These are phyloP conservation scores for Philaenus spumarius DNA, from an alignment of 1,140 invertebrate genomes.

Conservation along the genomic window DNA sequence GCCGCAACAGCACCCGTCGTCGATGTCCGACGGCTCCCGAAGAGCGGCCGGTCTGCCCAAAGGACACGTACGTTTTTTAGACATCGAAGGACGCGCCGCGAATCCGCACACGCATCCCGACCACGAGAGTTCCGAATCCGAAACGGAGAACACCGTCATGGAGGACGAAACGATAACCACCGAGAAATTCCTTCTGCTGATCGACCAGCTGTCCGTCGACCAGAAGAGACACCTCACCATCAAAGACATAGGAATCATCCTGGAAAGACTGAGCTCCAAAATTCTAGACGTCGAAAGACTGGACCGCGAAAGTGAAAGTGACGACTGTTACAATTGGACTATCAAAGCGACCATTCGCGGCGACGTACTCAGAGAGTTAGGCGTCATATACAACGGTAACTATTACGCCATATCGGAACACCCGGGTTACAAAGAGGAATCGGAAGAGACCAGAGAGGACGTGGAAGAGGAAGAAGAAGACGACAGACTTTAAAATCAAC, in stretches of 20 bases:
- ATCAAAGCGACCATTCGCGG: conserved; percentile 88
- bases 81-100: conserved; percentile 55
- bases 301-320: conserved; percentile 82
- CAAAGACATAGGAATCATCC: conserved; percentile 91
- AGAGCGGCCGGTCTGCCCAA: conserved; percentile 32
- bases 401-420: conserved; percentile 93
- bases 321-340: conserved; percentile 91
- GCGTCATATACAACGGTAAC: conserved; percentile 91
- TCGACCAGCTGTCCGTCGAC: conserved; percentile 85
- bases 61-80: conserved; percentile 66
- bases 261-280: conserved; percentile 85
- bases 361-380: conserved; percentile 79
- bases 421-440: conserved; percentile 82
- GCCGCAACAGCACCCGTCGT: conserved; percentile 47
- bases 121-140: conserved; percentile 82
- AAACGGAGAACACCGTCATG: conserved; percentile 85
- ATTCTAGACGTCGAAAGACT: conserved; percentile 88
- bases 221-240: conserved; percentile 86
- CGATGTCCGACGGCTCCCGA: conserved; percentile 39
- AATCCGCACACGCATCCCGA: conserved; percentile 40
- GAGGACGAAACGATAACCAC: conserved; percentile 82
- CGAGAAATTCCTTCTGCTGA: conserved; percentile 85
- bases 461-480: conserved; percentile 66
- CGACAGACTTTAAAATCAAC: conserved; percentile 18
- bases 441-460: conserved; percentile 72